phyloP scores from a whole-genome alignment of 2,113 vertebrate genomes.

The Lathamus discolor region DNA sequence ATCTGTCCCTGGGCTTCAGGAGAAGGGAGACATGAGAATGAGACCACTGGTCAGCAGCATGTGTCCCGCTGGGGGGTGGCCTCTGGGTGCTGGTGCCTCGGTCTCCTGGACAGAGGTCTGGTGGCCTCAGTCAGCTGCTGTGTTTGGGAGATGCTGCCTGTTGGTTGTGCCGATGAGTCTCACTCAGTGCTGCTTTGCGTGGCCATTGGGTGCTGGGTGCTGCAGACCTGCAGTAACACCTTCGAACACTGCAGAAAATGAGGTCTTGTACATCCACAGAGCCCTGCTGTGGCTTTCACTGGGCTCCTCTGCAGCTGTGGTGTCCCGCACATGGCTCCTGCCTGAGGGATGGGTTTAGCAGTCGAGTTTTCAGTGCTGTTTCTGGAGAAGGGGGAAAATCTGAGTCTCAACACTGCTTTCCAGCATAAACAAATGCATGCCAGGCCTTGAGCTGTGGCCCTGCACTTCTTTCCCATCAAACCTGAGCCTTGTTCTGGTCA shows the following conservation, averaged over 20 bases:
- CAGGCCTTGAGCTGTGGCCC: neutral
- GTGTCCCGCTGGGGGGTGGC: neutral
- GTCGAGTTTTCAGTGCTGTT: neutral
- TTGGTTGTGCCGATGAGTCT: neutral
- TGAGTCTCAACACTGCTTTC: neutral
- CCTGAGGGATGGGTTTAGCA: neutral
- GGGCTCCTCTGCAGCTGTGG: neutral
- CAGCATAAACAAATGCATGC: neutral
- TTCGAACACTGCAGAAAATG: neutral
- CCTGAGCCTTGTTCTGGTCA: neutral
- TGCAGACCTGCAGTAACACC: neutral
- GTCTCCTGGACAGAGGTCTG: rapidly evolving
- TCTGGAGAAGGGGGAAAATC: neutral
- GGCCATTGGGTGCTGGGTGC: rapidly evolving
- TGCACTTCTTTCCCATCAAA: neutral
- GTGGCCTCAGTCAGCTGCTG: rapidly evolving
- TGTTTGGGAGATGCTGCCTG: neutral
- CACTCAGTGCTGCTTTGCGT: neutral
- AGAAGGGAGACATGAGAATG: no score
- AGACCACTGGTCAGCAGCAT: neutral
- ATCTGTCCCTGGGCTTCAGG: neutral
- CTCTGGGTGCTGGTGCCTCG: neutral
- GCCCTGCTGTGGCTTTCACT: neutral
- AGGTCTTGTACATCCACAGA: neutral
- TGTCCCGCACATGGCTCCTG: neutral